These are phyloP conservation scores for Pegoplata infirma DNA, from an alignment of 2,888 invertebrate genomes.

Conservation along the genomic window DNA sequence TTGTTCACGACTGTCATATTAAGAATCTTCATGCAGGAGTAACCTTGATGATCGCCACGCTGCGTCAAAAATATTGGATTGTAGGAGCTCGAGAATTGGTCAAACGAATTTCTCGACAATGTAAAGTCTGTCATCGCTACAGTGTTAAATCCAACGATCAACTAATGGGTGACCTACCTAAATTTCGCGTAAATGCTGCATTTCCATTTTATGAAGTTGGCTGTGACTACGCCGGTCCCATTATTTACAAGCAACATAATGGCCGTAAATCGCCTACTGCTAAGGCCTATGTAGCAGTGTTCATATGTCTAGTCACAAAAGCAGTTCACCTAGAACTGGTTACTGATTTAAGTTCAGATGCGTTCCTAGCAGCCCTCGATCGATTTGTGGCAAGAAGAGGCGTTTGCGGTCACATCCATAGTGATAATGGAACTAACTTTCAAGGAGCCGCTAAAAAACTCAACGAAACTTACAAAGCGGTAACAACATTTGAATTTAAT, in stretches of 20 bases:
- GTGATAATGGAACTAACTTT: background rate
- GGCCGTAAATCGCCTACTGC: background rate
- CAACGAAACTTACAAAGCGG: background rate
- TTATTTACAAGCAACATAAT: slow-evolving; percentile 6
- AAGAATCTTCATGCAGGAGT: background rate
- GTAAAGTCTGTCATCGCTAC: slow-evolving; percentile 3
- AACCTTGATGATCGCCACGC: background rate
- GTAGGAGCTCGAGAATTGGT: background rate
- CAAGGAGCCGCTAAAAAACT: background rate
- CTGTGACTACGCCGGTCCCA: slow-evolving; percentile 40
- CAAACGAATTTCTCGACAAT: background rate
- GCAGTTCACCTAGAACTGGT: background rate
- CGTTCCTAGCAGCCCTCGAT: background rate
- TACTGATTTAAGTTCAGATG: background rate
- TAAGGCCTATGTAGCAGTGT: background rate
- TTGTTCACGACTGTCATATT: slow-evolving; percentile 2
- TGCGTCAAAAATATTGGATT: background rate
- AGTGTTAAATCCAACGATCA: background rate
- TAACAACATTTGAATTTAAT: slow-evolving; percentile 1
- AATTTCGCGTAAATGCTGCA: slow-evolving; percentile 6
- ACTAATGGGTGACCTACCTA: slow-evolving; percentile 13
- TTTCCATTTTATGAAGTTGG: slow-evolving; percentile 36
- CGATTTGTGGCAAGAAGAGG: slow-evolving; percentile 32
- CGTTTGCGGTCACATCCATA: slow-evolving; percentile 4
- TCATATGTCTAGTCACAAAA: background rate